Base-by-base conservation (phyloP, 2,888 invertebrate species). In the Pristionchus japonicus region DNA sequence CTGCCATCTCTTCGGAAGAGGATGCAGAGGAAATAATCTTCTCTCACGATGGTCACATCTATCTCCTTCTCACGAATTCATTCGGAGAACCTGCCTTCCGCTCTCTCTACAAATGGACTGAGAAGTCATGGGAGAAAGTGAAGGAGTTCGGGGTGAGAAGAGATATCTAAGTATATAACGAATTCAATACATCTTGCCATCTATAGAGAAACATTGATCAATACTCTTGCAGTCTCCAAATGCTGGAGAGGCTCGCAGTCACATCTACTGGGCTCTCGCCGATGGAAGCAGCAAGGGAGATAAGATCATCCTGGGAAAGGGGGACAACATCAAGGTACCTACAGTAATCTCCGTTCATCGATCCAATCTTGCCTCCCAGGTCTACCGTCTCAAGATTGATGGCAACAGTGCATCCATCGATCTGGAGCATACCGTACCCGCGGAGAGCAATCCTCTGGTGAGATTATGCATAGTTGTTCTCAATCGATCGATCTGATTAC, bases 21-120 rank as follows among this genome's bases (percentile, higher is more conserved):
- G 91, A 92, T 52, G 64, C 87, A 13, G 89, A 89, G 11, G 92
- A 92, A 77, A 13, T 87, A 3, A 11, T 92, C 47, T 91, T 92
- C 88, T 88, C 86, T 40, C 40, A 70, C 23, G 82, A 90, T n/a
- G 90, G 74, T 4, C 70, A 88, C 52, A 88, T 91, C 27, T 90
- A 90, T 88, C 49, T 91, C 47, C 84, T 91, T 7, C 88, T 90
- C 20, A 89, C 70, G 57, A 80, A 88, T 61, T 89, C 88, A 47
- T 92, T 91, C 49, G 91, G 90, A 43, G 86, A 47, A 13, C 77
- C 87, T 1, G 61, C 90, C 17, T 89, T 91, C 84, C 43, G 88
- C 43, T 70, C 74, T 4, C 86, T 92, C 2, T 89, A 88, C 88
- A 89, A 84, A 80, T 91, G 91, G 91, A 88, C 88, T 23, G 89